Conservation (phyloP, 2,797 vertebrate species). For the Pagetopsis macropterus region DNA sequence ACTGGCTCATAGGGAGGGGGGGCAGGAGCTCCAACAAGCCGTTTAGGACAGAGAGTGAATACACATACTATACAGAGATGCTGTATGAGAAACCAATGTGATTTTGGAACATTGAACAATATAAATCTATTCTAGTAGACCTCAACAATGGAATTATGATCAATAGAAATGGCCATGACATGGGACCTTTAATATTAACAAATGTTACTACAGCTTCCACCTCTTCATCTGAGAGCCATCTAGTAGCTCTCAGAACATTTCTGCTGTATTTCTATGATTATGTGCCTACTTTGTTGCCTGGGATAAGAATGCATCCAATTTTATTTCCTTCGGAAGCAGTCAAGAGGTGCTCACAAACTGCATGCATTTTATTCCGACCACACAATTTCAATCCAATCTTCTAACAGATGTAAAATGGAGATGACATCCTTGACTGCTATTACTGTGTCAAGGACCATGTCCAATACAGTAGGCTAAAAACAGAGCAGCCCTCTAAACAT, state of each 20-base stretch:
- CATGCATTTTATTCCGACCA: conserved; percentile 30
- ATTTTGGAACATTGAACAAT: no score
- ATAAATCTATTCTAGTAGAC: no score
- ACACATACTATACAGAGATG: no score
- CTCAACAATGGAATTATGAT: no score
- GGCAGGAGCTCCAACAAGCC: no score
- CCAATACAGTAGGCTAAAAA: conserved; percentile 42
- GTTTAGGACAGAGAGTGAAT: no score
- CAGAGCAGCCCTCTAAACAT: conserved; percentile 26
- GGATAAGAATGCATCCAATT: conserved; percentile 62
- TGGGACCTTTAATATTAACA: background rate
- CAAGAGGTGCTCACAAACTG: conserved; percentile 41
- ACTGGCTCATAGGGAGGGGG: no score
- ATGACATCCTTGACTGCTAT: conserved; percentile 59
- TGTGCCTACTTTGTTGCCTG: conserved; percentile 32
- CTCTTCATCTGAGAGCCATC: conserved; percentile 26
- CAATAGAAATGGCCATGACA: no score
- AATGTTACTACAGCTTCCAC: conserved; percentile 7
- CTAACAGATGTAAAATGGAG: conserved; percentile 53
- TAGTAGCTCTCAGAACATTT: conserved; percentile 16
- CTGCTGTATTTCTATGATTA: conserved; percentile 25
- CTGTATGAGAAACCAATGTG: no score
- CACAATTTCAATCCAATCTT: conserved; percentile 63
- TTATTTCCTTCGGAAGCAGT: conserved; percentile 30
- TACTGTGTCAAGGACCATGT: conserved; percentile 43